Percentiles rank a stretch among this genome's conserved stretches.
phyloP scores from a whole-genome alignment of 2,797 vertebrate genomes.

The Cetoscarus ocellatus region DNA sequence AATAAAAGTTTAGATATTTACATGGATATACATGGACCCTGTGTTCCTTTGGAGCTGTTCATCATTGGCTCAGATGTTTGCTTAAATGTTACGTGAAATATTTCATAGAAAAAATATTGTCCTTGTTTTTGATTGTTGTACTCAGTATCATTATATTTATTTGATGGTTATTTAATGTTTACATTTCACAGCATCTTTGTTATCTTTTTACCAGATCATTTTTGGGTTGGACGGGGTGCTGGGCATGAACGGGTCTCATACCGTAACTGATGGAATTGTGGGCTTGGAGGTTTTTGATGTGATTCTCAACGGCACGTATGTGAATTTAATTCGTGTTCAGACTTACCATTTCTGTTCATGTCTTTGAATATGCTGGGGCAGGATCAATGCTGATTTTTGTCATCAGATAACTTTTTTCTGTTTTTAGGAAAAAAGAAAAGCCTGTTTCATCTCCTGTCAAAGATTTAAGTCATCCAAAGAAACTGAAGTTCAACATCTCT shows the following conservation, averaged over 20 bases:
- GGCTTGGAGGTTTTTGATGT: fast-evolving
- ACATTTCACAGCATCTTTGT: no score
- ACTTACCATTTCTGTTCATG: not conserved
- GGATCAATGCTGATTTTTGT: not conserved
- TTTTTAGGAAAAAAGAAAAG: not conserved
- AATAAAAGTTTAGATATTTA: no score
- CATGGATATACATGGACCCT: no score
- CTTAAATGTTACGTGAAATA: no score
- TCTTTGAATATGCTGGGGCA: not conserved
- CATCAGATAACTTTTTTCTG: no score
- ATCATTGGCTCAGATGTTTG: no score
- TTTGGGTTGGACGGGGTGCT: not conserved
- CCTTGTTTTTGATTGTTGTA: no score
- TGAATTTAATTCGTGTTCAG: not conserved
- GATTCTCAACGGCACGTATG: not conserved
- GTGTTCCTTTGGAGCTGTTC: no score
- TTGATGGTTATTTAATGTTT: no score
- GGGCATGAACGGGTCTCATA: not conserved
- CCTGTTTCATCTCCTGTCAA: not conserved
- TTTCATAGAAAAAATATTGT: no score
- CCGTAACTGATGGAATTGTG: not conserved
- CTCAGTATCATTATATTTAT: no score
- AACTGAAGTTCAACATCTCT: not conserved
- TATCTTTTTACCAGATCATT: not conserved
- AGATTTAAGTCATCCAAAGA: not conserved